A percentile compares a stretch with the other conserved stretches of the same genome.
phyloP scores from a whole-genome alignment of 2,113 vertebrate species.

The Merops nubicus region DNA sequence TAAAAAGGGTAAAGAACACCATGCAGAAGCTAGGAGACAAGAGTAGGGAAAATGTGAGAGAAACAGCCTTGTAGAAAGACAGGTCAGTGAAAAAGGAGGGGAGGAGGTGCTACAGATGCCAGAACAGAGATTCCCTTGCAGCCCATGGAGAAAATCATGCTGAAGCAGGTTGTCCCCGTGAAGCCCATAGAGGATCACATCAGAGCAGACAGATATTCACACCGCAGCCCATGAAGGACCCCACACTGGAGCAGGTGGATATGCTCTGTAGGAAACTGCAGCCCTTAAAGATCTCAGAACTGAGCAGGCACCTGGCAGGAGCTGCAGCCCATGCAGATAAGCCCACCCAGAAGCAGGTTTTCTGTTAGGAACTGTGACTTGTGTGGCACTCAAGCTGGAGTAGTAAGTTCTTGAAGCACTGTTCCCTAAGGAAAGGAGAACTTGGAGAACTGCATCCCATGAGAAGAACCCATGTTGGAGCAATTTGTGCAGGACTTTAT shows the following conservation, averaged over 20 bases:
- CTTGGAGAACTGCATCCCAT: neutral
- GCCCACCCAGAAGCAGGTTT: neutral
- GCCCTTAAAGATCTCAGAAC: accelerated
- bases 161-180: no score
- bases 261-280: neutral
- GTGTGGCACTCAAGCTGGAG: neutral
- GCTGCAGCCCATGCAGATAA: neutral
- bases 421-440: neutral
- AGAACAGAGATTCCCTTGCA: no score
- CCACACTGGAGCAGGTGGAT: no score
- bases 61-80: no score
- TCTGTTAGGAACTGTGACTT: neutral
- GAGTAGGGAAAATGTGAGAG: neutral
- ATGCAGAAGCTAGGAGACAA: neutral
- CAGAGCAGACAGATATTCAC: neutral
- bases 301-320: neutral
- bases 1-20: neutral
- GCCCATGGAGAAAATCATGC: no score
- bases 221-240: neutral
- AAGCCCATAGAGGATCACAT: no score
- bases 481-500: neutral
- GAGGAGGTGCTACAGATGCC: no score
- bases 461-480: neutral
- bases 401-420: neutral
- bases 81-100: no score